These are phyloP conservation scores for Monomorium pharaonis DNA, from an alignment of 1,140 invertebrate species.

Conservation along the genomic window DNA sequence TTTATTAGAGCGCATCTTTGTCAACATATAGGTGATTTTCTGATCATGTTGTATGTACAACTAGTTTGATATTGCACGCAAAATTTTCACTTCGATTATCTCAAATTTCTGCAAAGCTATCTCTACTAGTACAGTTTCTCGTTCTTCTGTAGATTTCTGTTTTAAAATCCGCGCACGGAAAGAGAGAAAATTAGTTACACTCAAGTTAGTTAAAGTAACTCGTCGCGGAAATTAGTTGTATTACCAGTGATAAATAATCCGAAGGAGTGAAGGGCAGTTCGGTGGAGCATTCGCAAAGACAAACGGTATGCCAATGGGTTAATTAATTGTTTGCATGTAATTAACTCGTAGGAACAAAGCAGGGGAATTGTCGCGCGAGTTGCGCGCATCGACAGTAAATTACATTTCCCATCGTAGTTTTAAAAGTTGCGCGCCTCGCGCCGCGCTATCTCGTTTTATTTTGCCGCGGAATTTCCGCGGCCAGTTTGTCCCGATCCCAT, in stretches of 20 bases:
- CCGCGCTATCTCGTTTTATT: conserved; percentile 52
- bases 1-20: background rate
- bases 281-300: conserved; percentile 12
- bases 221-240: background rate
- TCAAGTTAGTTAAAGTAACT: conserved; percentile 6
- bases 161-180: background rate
- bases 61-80: background rate
- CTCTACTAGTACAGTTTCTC: background rate
- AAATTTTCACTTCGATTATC: background rate
- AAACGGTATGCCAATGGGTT: conserved; percentile 42
- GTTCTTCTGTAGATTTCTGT: background rate
- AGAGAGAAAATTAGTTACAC: conserved; percentile 9
- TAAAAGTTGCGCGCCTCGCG: conserved; percentile 44
- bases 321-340: conserved; percentile 56
- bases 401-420: conserved; percentile 52
- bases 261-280: background rate
- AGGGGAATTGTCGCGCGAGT: conserved; percentile 32
- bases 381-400: conserved; percentile 43
- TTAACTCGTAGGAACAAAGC: conserved; percentile 50
- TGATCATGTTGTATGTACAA: background rate
- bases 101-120: background rate
- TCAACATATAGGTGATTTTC: background rate
- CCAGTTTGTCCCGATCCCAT: conserved; percentile 52
- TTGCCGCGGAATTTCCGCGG: conserved; percentile 47
- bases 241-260: conserved; percentile 27